Conservation (phyloP, 2,888 invertebrate species). For the Petrophora chlorosata region DNA sequence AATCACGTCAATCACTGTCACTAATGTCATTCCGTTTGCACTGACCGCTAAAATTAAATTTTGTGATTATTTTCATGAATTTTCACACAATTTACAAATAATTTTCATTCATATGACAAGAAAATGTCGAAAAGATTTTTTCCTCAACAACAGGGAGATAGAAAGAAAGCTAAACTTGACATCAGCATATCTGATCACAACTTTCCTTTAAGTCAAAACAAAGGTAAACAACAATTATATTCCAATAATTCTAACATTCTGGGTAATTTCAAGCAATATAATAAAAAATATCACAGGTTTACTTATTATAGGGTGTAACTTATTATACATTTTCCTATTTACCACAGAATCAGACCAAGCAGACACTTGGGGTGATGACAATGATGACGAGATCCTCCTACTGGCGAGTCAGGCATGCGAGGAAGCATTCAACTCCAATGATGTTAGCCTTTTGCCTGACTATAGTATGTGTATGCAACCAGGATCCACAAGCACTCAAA, state of each 20-base stretch:
- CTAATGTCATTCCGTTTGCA: no score
- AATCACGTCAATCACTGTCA: no score
- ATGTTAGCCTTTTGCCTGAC: constrained; percentile 57
- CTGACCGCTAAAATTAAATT: constrained; percentile 27
- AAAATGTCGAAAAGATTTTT: constrained; percentile 72
- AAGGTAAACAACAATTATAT: constrained; percentile 48
- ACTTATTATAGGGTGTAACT: no score
- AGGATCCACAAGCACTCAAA: constrained; percentile 68
- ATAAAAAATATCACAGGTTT: no score
- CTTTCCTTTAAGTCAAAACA: constrained; percentile 74
- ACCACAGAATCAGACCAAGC: constrained; percentile 41
- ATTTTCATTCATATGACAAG: neutral
- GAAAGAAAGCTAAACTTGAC: constrained; percentile 73
- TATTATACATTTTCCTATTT: no score
- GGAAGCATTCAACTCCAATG: constrained; percentile 55
- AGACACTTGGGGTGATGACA: constrained; percentile 75
- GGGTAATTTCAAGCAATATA: no score
- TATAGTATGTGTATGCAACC: constrained; percentile 73
- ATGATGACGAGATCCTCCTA: constrained; percentile 75
- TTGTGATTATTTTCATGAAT: neutral
- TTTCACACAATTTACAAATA: neutral
- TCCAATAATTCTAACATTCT: neutral
- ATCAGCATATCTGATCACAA: constrained; percentile 72
- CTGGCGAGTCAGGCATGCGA: constrained; percentile 78
- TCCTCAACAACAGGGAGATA: constrained; percentile 64